A percentile compares a stretch with the other conserved stretches of the same genome.
Conservation (phyloP, 2,797 vertebrate species). For the Ptychobarbus kaznakovi region DNA sequence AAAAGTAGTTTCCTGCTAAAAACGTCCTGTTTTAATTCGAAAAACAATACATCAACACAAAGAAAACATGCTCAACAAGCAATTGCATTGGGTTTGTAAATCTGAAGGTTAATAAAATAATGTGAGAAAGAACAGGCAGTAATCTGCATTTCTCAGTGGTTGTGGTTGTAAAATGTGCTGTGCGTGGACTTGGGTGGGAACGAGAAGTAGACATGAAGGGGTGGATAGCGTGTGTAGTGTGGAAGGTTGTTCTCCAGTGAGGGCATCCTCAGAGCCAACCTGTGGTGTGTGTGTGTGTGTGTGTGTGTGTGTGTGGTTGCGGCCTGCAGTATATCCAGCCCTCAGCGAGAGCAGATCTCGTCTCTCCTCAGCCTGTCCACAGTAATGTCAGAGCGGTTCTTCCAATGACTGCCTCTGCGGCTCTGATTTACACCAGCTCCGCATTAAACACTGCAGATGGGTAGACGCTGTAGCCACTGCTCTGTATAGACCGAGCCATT, state of each 20-base stretch:
- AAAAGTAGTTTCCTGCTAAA: constrained; percentile 10
- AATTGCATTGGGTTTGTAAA: constrained; percentile 1
- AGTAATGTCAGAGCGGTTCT: constrained; percentile 57
- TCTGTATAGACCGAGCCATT: constrained; percentile 17
- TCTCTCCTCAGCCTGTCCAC: constrained; percentile 46
- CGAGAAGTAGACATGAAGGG: not conserved
- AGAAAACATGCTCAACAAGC: not conserved
- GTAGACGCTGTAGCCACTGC: constrained; percentile 23
- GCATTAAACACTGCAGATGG: constrained; percentile 35
- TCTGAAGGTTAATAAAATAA: constrained; percentile 8
- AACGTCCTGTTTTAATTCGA: not conserved
- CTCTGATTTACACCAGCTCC: constrained; percentile 48
- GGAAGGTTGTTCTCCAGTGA: constrained; percentile 42
- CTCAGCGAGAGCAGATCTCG: constrained; percentile 34
- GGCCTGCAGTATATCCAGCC: constrained; percentile 36
- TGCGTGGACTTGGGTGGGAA: constrained; percentile 19
- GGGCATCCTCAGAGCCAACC: constrained; percentile 46
- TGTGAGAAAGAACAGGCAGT: not conserved
- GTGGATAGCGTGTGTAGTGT: constrained; percentile 32
- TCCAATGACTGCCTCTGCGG: constrained; percentile 42
- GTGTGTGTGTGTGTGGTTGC: constrained; percentile 56
- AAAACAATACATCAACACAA: constrained; percentile 10
- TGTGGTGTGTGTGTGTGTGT: constrained; percentile 55
- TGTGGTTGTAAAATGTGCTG: constrained; percentile 4
- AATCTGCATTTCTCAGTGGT: not conserved